Evolutionary conservation across 2,113 vertebrate genomes (phyloP), one percentile per base, ranked within the genome.

Genomic region (Colossoma macropomum): DNA sequence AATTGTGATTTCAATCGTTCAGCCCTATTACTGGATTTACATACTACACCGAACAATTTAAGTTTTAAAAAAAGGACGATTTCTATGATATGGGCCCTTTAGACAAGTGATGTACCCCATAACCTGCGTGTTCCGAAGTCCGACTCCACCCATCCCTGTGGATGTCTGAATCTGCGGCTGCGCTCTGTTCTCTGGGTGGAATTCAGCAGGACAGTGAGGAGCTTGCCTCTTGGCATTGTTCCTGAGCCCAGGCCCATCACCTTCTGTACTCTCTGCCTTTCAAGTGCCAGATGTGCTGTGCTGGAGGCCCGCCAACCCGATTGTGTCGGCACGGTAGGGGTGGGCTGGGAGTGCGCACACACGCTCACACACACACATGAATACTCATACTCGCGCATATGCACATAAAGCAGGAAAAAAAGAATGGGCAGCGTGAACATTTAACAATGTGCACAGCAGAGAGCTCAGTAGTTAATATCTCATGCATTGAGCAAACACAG

Each of bases 221-320:
- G 23, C 34, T 41, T 25, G 68, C 19, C 10, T 21, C 48, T 32
- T 54, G 19, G 16, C 52, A n/a, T n/a, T 41, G n/a, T 23, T 70
- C 32, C 66, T 38, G 32, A 38, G 15, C 66, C 66, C 66, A 38
- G 66, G 85, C 79, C 79, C 85, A 89, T 87, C 89, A 89, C 88
- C 84, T 88, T 90, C 89, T 91, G 88, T 87, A 85, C 77, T 81
- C 54, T 48, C 77, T 85, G 75, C 82, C 85, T 89, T 90, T 93
- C 86, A 91, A 89, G 84, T 85, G 85, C 90, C 91, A 93, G 90
- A 91, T 91, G 89, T 90, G 87, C 79, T 81, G 38, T 73, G 52
- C 83, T 89, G 88, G 86, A 89, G 68, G 72, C 68, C 70, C 30
- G 82, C 87, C 89, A 88, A 45, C 70, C 68, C 78, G 56, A 88